phyloP scores from a whole-genome alignment of 2,113 vertebrate genomes.

The Himantopus leucocephalus region DNA sequence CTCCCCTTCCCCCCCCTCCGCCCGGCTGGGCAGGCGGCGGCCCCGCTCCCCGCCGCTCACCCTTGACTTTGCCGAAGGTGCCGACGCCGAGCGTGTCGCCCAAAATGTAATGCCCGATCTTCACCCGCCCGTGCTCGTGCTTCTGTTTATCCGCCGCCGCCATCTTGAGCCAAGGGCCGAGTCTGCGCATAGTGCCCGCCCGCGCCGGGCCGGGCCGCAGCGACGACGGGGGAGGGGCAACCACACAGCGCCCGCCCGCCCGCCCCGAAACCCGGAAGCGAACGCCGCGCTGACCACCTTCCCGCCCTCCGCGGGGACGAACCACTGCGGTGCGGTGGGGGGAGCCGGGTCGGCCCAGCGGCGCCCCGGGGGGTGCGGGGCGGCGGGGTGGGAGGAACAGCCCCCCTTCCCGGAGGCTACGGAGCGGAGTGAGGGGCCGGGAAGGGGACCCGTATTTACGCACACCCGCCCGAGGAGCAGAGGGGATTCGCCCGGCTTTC shows the following conservation, averaged over 20 bases:
- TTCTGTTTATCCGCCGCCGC: conserved; percentile 95
- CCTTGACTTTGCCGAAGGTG: conserved; percentile 97
- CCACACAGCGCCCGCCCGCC: not conserved
- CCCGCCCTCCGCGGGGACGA: not conserved
- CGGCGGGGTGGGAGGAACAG: not conserved
- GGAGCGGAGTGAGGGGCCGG: no score
- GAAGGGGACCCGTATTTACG: no score
- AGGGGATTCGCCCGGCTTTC: no score
- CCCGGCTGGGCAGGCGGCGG: no score
- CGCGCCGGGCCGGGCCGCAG: not conserved
- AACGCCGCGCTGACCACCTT: rapidly evolving
- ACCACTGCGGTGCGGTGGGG: not conserved
- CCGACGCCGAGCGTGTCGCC: conserved; percentile 96
- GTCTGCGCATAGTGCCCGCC: conserved; percentile 70
- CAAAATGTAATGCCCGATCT: conserved; percentile 94
- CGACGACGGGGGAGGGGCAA: not conserved
- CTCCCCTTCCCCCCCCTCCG: no score
- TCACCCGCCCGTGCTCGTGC: conserved; percentile 94
- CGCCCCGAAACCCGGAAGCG: not conserved
- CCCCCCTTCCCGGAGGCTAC: no score
- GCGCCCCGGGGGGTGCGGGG: not conserved
- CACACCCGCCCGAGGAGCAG: no score
- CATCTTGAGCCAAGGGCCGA: conserved; percentile 90
- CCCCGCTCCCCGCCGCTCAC: conserved; percentile 66
- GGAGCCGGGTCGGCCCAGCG: not conserved